Percentiles rank a stretch among this genome's conserved stretches.
Conservation (phyloP, 1,140 invertebrate species). For the Pomacea maculata region DNA sequence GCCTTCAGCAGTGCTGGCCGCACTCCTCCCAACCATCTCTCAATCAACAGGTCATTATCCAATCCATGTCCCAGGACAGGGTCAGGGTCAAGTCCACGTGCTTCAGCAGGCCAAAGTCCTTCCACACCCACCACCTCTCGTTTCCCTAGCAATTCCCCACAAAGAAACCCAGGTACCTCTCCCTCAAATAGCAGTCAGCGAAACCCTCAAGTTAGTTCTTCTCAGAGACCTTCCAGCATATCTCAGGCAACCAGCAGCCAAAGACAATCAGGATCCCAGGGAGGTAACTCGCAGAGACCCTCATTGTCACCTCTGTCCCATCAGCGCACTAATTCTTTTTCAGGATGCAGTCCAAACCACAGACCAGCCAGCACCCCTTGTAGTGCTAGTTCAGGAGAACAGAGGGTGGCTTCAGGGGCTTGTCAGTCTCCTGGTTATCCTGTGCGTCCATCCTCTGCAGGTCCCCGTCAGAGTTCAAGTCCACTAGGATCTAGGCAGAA, state of each 20-base stretch:
- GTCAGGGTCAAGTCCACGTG: background rate
- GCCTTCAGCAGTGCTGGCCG: slow-evolving; percentile 3
- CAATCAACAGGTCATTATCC: slow-evolving; percentile 18
- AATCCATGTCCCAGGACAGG: slow-evolving; percentile 4
- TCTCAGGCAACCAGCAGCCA: background rate
- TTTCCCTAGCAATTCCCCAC: background rate
- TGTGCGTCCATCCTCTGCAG: slow-evolving; percentile 16
- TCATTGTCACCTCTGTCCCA: slow-evolving; percentile 8
- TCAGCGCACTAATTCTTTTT: background rate
- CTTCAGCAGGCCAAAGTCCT: slow-evolving; percentile 5
- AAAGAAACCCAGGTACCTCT: slow-evolving; percentile 8
- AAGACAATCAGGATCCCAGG: background rate
- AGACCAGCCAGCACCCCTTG: slow-evolving; percentile 16
- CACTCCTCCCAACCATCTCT: slow-evolving; percentile 15
- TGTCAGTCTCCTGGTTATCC: slow-evolving; percentile 17
- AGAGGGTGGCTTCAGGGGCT: background rate
- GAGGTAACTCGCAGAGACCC: slow-evolving; percentile 1
- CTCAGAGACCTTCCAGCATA: background rate
- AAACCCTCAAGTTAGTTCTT: background rate
- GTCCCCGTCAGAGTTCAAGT: slow-evolving; percentile 13
- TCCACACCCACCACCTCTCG: slow-evolving; percentile 12
- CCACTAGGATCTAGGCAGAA: slow-evolving; percentile 6
- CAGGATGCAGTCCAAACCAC: slow-evolving; percentile 18
- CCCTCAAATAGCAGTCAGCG: slow-evolving; percentile 5
- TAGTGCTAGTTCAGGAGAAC: background rate